A percentile compares a stretch with the other conserved stretches of the same genome.
Conservation (phyloP, 1,140 invertebrate species). For the Thaumetopoea pityocampa region DNA sequence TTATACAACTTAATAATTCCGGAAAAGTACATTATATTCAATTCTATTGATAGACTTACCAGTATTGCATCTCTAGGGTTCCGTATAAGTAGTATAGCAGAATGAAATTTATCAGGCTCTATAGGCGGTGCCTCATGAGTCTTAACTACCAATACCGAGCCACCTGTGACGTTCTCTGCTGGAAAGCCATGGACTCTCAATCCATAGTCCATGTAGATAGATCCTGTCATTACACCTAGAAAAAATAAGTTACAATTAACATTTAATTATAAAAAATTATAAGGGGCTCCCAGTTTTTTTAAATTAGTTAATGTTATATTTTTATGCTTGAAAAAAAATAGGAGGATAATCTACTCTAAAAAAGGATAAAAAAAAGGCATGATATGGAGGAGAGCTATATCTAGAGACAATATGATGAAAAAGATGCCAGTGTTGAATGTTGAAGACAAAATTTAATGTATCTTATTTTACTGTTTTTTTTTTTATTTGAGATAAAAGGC, state of each 20-base stretch:
- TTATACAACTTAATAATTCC: too few species aligned
- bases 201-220: conserved; percentile 86
- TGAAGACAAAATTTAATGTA: too few species aligned
- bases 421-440: too few species aligned
- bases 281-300: too few species aligned
- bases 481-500: too few species aligned
- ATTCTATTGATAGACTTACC: conserved; percentile 40
- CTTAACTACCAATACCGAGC: conserved; percentile 86
- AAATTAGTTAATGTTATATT: too few species aligned
- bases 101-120: conserved; percentile 78
- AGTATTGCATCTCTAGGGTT: conserved; percentile 83
- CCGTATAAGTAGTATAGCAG: conserved; percentile 82
- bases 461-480: too few species aligned
- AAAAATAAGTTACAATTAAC: conserved; percentile 14
- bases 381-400: too few species aligned
- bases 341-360: too few species aligned
- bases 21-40: not conserved
- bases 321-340: too few species aligned
- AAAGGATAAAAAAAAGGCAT: too few species aligned
- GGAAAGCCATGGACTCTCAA: conserved; percentile 86
- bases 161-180: conserved; percentile 84
- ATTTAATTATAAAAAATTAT: conserved; percentile 1
- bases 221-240: conserved; percentile 83
- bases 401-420: too few species aligned
- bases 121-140: conserved; percentile 84